Percentiles rank a stretch among this genome's conserved stretches.
Evolutionary conservation across 1,140 invertebrate genomes (phyloP).

Genomic region (Drosophila obscura): DNA sequence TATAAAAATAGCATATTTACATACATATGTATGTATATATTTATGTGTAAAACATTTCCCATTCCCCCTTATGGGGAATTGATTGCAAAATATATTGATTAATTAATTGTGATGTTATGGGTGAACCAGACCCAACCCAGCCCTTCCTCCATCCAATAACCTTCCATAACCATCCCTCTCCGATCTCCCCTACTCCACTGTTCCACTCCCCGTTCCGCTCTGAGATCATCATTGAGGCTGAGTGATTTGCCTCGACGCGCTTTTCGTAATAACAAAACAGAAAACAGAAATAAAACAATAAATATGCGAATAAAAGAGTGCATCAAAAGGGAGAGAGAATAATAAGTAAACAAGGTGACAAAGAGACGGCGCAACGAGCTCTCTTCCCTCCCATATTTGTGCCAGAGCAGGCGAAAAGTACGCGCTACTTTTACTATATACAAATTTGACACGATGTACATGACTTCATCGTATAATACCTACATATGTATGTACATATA

Average conservation of each 20-base stretch:
- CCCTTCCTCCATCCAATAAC: not conserved
- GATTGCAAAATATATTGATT: conserved; percentile 53
- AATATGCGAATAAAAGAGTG: conserved; percentile 52
- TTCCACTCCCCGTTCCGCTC: conserved; percentile 45
- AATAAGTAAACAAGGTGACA: conserved; percentile 54
- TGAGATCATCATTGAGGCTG: conserved; percentile 30
- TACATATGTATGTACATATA: too few species aligned
- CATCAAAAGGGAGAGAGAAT: conserved; percentile 31
- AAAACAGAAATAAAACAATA: conserved; percentile 25
- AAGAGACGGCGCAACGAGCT: conserved; percentile 16
- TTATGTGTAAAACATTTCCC: conserved; percentile 13
- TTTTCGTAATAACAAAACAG: conserved; percentile 38
- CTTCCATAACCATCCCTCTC: not conserved
- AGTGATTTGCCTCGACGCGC: conserved; percentile 50
- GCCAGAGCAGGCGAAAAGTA: conserved; percentile 31
- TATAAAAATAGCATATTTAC: not conserved
- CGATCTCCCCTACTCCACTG: not conserved
- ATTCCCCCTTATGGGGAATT: conserved; percentile 14
- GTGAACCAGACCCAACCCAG: conserved; percentile 12
- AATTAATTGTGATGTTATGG: conserved; percentile 54
- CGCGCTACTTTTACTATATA: conserved; percentile 30
- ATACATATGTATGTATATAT: too few species aligned
- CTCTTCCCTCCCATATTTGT: conserved; percentile 34
- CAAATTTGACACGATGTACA: conserved; percentile 32
- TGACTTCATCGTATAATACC: too few species aligned